These are phyloP conservation scores for Montipora capitata DNA, from an alignment of 92 coral and sea anemone genomes.

Conservation along the genomic window DNA sequence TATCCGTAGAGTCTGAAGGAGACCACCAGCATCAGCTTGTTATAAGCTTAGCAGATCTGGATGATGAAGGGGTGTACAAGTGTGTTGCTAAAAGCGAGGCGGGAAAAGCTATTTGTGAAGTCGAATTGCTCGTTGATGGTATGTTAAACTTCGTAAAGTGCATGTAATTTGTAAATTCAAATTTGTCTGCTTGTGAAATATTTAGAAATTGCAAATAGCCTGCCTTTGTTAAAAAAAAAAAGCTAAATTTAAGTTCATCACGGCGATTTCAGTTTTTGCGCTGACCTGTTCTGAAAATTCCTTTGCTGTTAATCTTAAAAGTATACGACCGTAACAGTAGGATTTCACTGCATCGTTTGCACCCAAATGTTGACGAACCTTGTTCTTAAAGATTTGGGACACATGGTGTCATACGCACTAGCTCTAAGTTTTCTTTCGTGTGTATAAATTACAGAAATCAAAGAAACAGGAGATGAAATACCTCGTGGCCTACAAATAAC, in stretches of 20 bases:
- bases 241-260: too few species aligned
- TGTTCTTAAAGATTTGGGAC: too few species aligned
- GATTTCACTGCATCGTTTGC: too few species aligned
- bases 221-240: too few species aligned
- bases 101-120: slow-evolving; percentile 85
- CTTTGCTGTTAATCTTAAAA: too few species aligned
- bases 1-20: slow-evolving; percentile 61
- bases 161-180: too few species aligned
- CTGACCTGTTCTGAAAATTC: too few species aligned
- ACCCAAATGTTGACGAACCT: too few species aligned
- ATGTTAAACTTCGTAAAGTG: not conserved
- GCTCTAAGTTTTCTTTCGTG: not conserved
- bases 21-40: slow-evolving; percentile 70
- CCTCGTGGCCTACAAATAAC: slow-evolving; percentile 80
- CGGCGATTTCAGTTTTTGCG: too few species aligned
- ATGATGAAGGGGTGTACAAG: slow-evolving; percentile 93
- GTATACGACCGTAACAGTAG: too few species aligned
- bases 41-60: slow-evolving; percentile 69
- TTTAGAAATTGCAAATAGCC: too few species aligned
- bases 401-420: not conserved
- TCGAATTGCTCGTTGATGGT: slow-evolving; percentile 89
- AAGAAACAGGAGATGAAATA: slow-evolving; percentile 43
- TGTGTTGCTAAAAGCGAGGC: slow-evolving; percentile 92
- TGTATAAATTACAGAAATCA: slow-evolving; percentile 12
- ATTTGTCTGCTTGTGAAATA: too few species aligned